A percentile compares a stretch with the other conserved stretches of the same genome.
Conservation (phyloP, 2,888 invertebrate species). For the Eristalis arbustorum region DNA sequence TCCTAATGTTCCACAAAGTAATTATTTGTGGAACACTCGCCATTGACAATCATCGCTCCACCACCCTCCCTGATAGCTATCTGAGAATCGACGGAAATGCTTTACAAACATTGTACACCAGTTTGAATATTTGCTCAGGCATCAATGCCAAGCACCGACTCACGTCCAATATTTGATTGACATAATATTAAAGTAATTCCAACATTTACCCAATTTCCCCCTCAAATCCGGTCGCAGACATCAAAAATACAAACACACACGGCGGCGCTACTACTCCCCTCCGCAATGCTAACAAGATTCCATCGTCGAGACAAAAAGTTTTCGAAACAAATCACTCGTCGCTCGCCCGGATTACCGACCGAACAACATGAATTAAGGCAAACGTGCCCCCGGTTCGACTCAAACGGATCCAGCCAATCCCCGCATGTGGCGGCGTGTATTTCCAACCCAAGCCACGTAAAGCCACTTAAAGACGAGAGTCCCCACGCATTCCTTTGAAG, state of each 20-base stretch:
- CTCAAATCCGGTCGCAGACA: background rate
- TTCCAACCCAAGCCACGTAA: background rate
- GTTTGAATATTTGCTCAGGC: background rate
- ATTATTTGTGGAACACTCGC: no score
- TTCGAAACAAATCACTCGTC: background rate
- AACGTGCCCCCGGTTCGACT: background rate
- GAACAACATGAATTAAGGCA: background rate
- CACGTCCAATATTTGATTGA: background rate
- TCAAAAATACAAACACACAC: background rate
- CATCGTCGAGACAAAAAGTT: background rate
- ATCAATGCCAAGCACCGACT: background rate
- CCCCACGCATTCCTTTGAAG: background rate
- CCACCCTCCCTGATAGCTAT: no score
- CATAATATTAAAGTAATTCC: background rate
- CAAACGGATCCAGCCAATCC: background rate
- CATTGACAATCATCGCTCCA: no score
- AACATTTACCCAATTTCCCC: background rate
- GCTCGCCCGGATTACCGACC: background rate
- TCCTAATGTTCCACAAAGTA: no score
- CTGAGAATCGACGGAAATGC: background rate
- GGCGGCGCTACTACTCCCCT: background rate
- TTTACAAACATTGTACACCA: background rate
- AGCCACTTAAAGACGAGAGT: background rate
- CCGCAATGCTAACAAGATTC: background rate
- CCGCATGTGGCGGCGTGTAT: background rate